Base-by-base conservation (phyloP, 2,797 vertebrate genomes). In the Falco novaeseelandiae region DNA sequence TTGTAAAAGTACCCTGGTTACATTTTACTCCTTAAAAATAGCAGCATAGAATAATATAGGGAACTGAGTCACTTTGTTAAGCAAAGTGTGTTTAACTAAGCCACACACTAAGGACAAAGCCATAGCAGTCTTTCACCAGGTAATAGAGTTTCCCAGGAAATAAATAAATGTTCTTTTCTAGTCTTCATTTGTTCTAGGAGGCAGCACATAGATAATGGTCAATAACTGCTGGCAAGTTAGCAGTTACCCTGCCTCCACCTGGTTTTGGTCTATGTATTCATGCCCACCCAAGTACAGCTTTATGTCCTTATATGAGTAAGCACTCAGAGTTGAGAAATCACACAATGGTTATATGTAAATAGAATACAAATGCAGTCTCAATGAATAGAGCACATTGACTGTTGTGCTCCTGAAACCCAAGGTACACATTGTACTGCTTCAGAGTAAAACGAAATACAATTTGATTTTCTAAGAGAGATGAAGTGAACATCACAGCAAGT, bases 401-500 rank as follows among this genome's bases (percentile, higher is more conserved):
- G 17, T 42, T 80, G 30, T 40, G 46, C 27, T 90, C 1, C 3
- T 94, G 92, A 92, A 87, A 66, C 36, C 61, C 42, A 48, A 21
- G 46, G 10, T 44, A 59, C 63, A 61, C 7, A 29, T 70, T 83
- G 10, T 67, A 78, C 65, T 84, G 25, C 52, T 82, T 90, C 62
- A 78, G 12, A 82, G 9, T 62, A 73, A 85, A 96, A 95, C 48
- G 25, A 83, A 87, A 95, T 40, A 67, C 72, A 83, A 54, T 74
- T 63, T 88, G 49, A 51, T 87, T 94, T 93, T 94, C 73, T 57
- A 48, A 86, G 14, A 62, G 38, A 91, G 81, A 92, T 66, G 12
- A 95, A 79, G n/a, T 70, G 90, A 95, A 34, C 44, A 91, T 83
- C 93, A 96, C 74, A 94, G 29, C 69, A 93, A 95, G 91, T 96